Conservation (phyloP, 2,113 vertebrate genomes). For the Pan troglodytes region NHGRI_mPanTro3-v2.1_pri NC_072398.2:211821501-211822000, state of each 20-base stretch:
- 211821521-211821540: neutral
- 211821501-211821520: neutral
- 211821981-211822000: fast-evolving
- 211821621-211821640: fast-evolving
- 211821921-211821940: neutral
- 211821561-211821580: neutral
- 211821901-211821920: neutral
- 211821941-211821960: neutral
- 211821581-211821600: fast-evolving
- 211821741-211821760: neutral
- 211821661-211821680: fast-evolving
- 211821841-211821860: neutral
- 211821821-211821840: neutral
- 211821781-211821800: neutral
- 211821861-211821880: neutral
- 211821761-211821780: neutral
- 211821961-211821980: fast-evolving
- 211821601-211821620: fast-evolving
- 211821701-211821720: no score
- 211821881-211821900: fast-evolving
- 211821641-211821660: fast-evolving
- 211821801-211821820: neutral
- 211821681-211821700: fast-evolving
- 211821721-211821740: fast-evolving
- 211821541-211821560: fast-evolving